These are phyloP conservation scores for Taxidea taxus DNA, from an alignment of 2,113 vertebrate species.

Conservation along the genomic window DNA sequence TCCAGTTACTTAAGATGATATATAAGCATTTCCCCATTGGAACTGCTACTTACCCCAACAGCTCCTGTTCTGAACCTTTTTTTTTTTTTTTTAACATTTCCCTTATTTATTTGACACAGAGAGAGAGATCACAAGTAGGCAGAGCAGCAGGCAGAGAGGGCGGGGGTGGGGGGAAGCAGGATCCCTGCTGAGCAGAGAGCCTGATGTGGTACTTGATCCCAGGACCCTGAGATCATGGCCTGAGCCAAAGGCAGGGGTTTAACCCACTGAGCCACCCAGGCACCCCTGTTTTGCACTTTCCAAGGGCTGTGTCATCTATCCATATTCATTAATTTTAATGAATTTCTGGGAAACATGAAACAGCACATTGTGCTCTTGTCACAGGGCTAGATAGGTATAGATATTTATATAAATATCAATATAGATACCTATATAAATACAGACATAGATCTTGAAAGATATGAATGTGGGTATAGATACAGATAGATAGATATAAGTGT, in stretches of 20 bases:
- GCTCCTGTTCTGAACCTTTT: too few relatives aligned
- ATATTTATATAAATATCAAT: neutral
- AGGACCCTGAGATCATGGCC: too few relatives aligned
- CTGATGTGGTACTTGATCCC: too few relatives aligned
- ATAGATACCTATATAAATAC: neutral
- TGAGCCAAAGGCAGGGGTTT: too few relatives aligned
- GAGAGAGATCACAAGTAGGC: too few relatives aligned
- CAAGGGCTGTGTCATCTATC: neutral
- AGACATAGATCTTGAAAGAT: neutral
- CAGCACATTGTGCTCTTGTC: neutral
- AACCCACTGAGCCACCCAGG: too few relatives aligned
- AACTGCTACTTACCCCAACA: neutral
- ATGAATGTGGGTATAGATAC: neutral
- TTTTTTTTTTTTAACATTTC: too few relatives aligned
- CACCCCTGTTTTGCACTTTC: neutral
- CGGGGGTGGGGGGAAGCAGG: too few relatives aligned
- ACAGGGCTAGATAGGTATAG: neutral
- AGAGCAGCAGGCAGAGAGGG: too few relatives aligned
- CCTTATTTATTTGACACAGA: too few relatives aligned
- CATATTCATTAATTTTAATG: neutral
- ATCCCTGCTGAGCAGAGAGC: too few relatives aligned
- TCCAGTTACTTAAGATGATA: neutral
- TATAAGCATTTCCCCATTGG: neutral
- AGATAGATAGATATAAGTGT: neutral
- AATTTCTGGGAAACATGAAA: neutral